Evolutionary conservation across 2,888 invertebrate species (phyloP), one percentile per base, ranked within the genome.

Genomic region (Trichopria drosophilae): DNA sequence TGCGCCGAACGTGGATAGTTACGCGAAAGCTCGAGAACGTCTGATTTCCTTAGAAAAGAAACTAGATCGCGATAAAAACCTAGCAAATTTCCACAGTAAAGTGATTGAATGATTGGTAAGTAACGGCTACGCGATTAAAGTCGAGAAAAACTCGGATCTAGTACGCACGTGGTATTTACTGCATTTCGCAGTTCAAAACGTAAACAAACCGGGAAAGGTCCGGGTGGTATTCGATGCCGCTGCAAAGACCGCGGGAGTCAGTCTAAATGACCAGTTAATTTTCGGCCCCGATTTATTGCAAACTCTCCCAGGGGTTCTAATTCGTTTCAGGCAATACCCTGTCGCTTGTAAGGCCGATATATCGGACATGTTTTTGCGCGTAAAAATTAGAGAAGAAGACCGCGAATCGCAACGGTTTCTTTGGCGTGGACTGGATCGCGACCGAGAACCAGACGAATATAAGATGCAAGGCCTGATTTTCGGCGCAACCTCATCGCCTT

Each of bases 311-410:
- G 42, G 22, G 3, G n/a, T 31, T n/a, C 12, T 42, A 15, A 20
- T 42, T 1, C 42, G 23, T 13, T 42, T 31, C n/a, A 3, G 42
- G 10, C 12, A 24, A 22, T 31, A 42, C 16, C 22, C 42, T 4
- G 9, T 42, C 2, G 42, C 42, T 0, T n/a, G 15, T 10, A 32
- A 31, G 6, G 22, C 20, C 7, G 16, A 42, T 2, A 31, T 31
- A 22, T 4, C 10, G 2, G 44, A 44, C n/a, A 44, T 44, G 34
- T 45, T 32, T 16, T n/a, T 45, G n/a, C 45, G 36, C 7, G 20
- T 45, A 10, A 7, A 20, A 19, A 18, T 45, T 2, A n/a, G 19
- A 2, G 20, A 26, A 9, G 3, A 13, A 3, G 28, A 45, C 13
- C 36, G 29, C 7, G 19, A 12, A 1, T 28, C 36, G 1, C 24